phyloP scores from a whole-genome alignment of 1,140 invertebrate genomes.

The Apolygus lucorum region DNA sequence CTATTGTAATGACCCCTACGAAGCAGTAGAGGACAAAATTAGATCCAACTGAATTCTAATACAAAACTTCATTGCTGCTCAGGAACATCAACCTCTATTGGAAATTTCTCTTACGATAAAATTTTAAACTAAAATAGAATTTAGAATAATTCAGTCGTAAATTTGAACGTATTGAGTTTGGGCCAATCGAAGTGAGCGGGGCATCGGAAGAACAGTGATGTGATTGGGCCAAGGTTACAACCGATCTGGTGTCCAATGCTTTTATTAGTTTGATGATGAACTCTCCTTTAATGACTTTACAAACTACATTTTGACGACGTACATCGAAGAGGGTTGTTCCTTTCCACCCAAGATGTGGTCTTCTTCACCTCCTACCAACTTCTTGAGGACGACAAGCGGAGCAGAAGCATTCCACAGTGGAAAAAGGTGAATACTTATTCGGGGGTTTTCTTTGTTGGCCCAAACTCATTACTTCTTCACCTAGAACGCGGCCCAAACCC shows the following conservation, averaged over 20 bases:
- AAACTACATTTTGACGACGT: not conserved
- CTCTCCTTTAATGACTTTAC: not conserved
- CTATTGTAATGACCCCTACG: no score
- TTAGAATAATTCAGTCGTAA: no score
- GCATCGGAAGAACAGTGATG: no score
- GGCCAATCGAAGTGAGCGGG: no score
- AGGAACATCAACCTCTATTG: no score
- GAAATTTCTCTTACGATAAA: no score
- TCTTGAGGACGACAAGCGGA: conserved; percentile 1
- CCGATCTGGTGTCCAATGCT: not conserved
- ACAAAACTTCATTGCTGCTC: no score
- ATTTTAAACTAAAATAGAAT: no score
- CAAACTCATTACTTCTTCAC: not conserved
- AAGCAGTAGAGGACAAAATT: no score
- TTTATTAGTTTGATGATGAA: not conserved
- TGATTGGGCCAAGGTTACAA: no score
- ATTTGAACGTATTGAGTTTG: no score
- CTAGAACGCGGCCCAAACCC: not conserved
- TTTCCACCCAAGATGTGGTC: not conserved
- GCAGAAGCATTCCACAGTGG: conserved; percentile 20
- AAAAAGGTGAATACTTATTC: not conserved
- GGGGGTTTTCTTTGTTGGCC: not conserved
- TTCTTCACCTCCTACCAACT: not conserved
- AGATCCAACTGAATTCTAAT: no score
- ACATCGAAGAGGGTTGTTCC: conserved; percentile 22